phyloP scores from a whole-genome alignment of 2,113 vertebrate species.

The Gasterosteus aculeatus region DNA sequence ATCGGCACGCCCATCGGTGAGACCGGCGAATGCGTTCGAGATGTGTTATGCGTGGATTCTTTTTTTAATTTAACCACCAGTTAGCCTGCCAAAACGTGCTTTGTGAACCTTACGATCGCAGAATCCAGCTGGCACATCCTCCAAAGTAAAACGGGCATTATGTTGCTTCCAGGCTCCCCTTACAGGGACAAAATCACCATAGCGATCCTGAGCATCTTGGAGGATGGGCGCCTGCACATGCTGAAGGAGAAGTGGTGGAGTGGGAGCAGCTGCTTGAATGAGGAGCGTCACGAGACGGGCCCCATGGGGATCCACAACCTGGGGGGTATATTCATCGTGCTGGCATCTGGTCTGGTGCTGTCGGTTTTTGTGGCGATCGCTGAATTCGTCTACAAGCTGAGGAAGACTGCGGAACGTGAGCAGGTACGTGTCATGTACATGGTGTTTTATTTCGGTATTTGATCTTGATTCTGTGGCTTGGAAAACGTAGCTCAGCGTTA shows the following conservation, averaged over 20 bases:
- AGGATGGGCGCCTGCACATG: conserved; percentile 95
- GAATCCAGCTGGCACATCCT: conserved; percentile 65
- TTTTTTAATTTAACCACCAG: conserved; percentile 22
- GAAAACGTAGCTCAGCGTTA: conserved; percentile 23
- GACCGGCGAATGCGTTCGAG: conserved; percentile 36
- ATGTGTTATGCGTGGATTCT: background rate
- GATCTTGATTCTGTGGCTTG: background rate
- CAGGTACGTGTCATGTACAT: conserved; percentile 83
- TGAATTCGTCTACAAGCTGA: conserved; percentile 96
- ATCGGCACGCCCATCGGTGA: conserved; percentile 97
- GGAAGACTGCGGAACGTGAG: conserved; percentile 92
- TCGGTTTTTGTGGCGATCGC: conserved; percentile 95
- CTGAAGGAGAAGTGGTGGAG: conserved; percentile 99
- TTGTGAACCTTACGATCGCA: conserved; percentile 67
- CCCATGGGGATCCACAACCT: conserved; percentile 97
- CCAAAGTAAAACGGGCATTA: conserved; percentile 65
- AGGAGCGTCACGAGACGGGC: conserved; percentile 92
- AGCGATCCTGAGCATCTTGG: conserved; percentile 95
- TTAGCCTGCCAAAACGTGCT: conserved; percentile 51
- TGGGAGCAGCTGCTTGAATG: conserved; percentile 90
- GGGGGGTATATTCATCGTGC: conserved; percentile 95
- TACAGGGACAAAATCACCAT: conserved; percentile 99
- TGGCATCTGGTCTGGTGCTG: conserved; percentile 94
- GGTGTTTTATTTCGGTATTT: background rate
- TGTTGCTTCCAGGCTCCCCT: conserved; percentile 87